These are phyloP conservation scores for Ptilorrhoa leucosticta DNA, from an alignment of 2,113 vertebrate species.

Conservation along the genomic window DNA sequence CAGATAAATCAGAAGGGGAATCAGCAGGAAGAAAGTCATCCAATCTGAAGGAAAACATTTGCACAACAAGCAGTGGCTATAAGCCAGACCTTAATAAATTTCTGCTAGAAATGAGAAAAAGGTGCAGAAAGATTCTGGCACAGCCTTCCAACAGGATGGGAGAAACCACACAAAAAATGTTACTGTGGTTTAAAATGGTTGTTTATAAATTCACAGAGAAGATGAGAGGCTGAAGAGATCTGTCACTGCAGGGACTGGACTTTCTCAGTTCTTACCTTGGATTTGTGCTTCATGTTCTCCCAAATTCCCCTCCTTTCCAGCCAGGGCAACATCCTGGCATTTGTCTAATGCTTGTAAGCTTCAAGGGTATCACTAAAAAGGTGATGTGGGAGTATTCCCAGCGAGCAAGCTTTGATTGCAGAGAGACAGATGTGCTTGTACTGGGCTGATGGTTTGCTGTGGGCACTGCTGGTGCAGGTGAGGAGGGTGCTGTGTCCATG, in stretches of 20 bases:
- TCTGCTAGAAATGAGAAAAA: slow-evolving; percentile 42
- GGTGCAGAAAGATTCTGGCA: slow-evolving; percentile 46
- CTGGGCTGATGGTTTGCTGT: not conserved
- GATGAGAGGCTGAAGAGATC: not conserved
- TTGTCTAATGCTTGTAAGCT: not conserved
- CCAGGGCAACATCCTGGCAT: not conserved
- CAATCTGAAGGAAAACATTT: slow-evolving; percentile 13
- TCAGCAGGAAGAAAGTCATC: not conserved
- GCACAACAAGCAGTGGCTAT: slow-evolving; percentile 1
- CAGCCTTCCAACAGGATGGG: slow-evolving; percentile 4
- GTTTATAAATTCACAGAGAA: not conserved
- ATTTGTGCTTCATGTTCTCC: not conserved
- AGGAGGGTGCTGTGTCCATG: not conserved
- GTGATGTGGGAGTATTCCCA: not conserved
- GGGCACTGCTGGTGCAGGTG: not conserved
- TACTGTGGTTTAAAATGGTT: not conserved
- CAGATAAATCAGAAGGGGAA: not conserved
- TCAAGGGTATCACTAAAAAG: not conserved
- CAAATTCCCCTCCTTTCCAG: not conserved
- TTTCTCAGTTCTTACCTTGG: not conserved
- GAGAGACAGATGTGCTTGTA: not conserved
- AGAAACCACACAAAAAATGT: slow-evolving; percentile 35
- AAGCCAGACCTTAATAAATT: slow-evolving; percentile 43
- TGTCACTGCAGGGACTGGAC: not conserved
- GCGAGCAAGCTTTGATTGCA: not conserved